These are phyloP conservation scores for Delphinapterus leucas DNA, from an alignment of 2,113 vertebrate genomes.

Conservation along the genomic window DNA sequence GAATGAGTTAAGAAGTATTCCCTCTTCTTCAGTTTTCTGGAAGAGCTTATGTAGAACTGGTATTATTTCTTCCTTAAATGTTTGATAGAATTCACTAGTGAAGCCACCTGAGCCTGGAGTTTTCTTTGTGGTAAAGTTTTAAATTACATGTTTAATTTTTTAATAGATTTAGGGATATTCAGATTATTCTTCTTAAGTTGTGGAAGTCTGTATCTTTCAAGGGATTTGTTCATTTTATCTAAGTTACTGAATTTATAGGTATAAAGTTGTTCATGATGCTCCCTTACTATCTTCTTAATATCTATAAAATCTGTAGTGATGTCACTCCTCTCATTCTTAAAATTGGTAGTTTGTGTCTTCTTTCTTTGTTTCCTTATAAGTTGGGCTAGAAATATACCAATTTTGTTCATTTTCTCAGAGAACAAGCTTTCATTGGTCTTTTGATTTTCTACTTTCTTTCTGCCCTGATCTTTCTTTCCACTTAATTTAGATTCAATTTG, in stretches of 20 bases:
- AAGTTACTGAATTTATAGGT: neutral
- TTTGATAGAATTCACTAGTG: neutral
- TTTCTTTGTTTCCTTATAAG: neutral
- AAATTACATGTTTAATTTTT: constrained; percentile 1
- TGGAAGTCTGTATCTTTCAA: neutral
- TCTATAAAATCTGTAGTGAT: neutral
- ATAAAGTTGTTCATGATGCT: neutral
- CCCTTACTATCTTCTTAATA: neutral
- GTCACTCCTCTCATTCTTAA: neutral
- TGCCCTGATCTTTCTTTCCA: neutral
- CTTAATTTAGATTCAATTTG: neutral
- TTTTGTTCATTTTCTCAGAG: neutral
- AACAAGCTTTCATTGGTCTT: neutral
- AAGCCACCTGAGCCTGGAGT: neutral
- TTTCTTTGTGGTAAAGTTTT: neutral
- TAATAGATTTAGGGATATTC: neutral
- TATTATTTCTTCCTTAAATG: constrained; percentile 6
- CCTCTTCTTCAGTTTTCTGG: neutral
- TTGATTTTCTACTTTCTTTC: neutral
- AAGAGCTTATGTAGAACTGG: neutral
- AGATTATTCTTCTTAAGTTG: neutral
- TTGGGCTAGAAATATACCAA: neutral
- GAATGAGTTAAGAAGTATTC: neutral
- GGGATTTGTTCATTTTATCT: neutral
- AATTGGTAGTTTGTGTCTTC: neutral